Percentiles rank a stretch among this genome's conserved stretches.
These are phyloP conservation scores for Periparus ater DNA, from an alignment of 2,797 vertebrate species.

Conservation along the genomic window DNA sequence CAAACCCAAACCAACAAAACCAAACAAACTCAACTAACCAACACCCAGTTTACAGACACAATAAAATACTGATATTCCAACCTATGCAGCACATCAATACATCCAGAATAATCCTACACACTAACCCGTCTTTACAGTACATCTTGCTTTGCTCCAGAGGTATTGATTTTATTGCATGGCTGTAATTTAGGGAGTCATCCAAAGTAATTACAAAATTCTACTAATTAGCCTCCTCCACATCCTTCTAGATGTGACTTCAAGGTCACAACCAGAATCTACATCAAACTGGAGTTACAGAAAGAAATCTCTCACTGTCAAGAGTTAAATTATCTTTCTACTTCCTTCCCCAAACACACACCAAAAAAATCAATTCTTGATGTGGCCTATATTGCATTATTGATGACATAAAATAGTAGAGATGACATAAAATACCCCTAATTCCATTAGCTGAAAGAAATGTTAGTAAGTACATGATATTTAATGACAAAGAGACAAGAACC, in stretches of 20 bases:
- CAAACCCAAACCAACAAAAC: too few species aligned
- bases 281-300: neutral
- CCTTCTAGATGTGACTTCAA: constrained; percentile 20
- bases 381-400: constrained; percentile 63
- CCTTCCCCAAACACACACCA: neutral
- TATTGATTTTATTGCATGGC: neutral
- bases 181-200: neutral
- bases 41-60: neutral
- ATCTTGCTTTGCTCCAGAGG: neutral
- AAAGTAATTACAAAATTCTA: neutral
- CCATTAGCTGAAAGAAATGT: constrained; percentile 62
- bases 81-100: neutral
- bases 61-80: neutral
- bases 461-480: constrained; percentile 12
- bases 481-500: neutral
- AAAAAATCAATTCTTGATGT: constrained; percentile 56
- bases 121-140: neutral
- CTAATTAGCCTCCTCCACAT: neutral
- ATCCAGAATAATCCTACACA: neutral
- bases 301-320: neutral
- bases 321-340: constrained; percentile 31
- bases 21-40: neutral
- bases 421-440: constrained; percentile 59
- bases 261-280: constrained; percentile 7
- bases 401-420: constrained; percentile 6